These are phyloP conservation scores for Cephus pulcher DNA, from an alignment of 2,888 invertebrate genomes.

Conservation along the genomic window DNA sequence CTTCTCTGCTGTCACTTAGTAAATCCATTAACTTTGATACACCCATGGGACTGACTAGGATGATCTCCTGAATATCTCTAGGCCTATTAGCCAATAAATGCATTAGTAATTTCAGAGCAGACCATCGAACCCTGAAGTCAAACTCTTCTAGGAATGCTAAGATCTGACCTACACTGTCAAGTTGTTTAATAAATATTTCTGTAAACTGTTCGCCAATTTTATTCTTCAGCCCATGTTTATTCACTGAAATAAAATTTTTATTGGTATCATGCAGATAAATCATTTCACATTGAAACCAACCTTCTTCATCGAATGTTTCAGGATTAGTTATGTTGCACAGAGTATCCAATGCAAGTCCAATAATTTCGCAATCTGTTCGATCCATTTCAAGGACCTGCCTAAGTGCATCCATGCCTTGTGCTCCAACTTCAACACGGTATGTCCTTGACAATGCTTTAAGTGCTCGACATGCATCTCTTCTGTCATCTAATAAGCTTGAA, in stretches of 20 bases:
- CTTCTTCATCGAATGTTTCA: slow-evolving; percentile 85
- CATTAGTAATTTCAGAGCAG: slow-evolving; percentile 89
- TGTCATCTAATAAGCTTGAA: slow-evolving; percentile 93
- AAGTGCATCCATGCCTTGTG: slow-evolving; percentile 87
- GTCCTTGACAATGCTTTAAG: slow-evolving; percentile 91
- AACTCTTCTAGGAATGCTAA: slow-evolving; percentile 92
- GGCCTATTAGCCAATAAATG: slow-evolving; percentile 88
- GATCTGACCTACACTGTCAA: slow-evolving; percentile 85
- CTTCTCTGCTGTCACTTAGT: slow-evolving; percentile 92
- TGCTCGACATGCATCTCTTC: slow-evolving; percentile 95
- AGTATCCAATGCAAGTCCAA: slow-evolving; percentile 92
- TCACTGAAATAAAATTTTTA: slow-evolving; percentile 42
- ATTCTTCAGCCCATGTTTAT: slow-evolving; percentile 54
- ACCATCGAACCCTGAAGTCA: slow-evolving; percentile 92
- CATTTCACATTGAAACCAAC: slow-evolving; percentile 43
- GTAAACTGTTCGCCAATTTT: slow-evolving; percentile 94
- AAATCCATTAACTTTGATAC: slow-evolving; percentile 98
- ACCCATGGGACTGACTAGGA: slow-evolving; percentile 93
- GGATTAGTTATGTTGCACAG: slow-evolving; percentile 90
- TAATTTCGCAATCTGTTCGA: slow-evolving; percentile 89
- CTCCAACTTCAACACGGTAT: slow-evolving; percentile 96
- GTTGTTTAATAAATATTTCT: slow-evolving; percentile 94
- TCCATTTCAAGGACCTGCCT: slow-evolving; percentile 88
- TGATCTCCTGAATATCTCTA: slow-evolving; percentile 88
- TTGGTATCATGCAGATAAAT: background rate